Evolutionary conservation across 2,113 vertebrate genomes (phyloP).

Genomic region (Gymnogyps californianus): DNA sequence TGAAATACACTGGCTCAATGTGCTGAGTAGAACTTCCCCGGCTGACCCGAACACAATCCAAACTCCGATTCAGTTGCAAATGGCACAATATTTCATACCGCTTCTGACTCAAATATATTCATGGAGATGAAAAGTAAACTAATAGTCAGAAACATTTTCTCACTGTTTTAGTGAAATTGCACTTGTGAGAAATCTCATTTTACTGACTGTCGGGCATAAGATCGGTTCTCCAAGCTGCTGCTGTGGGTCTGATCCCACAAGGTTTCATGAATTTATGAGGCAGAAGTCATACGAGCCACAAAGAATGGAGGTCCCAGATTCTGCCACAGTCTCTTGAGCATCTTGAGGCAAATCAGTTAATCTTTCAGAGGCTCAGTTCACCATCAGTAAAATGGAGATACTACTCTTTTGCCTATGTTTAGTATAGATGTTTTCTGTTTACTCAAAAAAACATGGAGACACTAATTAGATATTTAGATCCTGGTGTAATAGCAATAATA

Average conservation of each 20-base stretch:
- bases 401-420: background rate
- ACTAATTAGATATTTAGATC: background rate
- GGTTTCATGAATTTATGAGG: background rate
- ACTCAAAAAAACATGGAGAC: background rate
- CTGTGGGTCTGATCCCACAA: background rate
- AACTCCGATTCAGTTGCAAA: background rate
- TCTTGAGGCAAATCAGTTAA: background rate
- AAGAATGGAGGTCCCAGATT: background rate
- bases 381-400: background rate
- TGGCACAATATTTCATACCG: background rate
- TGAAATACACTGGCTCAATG: background rate
- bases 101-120: background rate
- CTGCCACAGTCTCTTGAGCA: background rate
- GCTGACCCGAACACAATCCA: background rate
- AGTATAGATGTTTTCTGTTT: background rate
- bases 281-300: background rate
- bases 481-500: background rate
- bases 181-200: background rate
- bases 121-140: background rate
- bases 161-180: background rate
- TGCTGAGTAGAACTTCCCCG: background rate
- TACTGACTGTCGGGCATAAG: background rate
- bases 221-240: background rate
- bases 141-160: background rate
- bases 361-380: background rate